These are phyloP conservation scores for Trichosurus vulpecula DNA, from an alignment of 2,797 vertebrate genomes.

Conservation along the genomic window DNA sequence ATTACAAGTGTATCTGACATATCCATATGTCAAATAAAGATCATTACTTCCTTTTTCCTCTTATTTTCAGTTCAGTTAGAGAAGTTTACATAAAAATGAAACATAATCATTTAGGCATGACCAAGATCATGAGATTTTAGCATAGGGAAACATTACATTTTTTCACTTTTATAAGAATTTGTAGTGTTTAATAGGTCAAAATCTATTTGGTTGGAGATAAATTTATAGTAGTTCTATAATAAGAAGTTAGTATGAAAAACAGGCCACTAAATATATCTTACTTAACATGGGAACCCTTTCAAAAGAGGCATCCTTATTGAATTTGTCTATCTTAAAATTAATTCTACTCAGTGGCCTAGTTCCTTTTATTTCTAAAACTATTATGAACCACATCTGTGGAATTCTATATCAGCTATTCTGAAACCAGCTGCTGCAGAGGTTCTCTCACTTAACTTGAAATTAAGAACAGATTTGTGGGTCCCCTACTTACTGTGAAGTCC, in stretches of 20 bases:
- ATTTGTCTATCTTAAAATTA: conserved; percentile 77
- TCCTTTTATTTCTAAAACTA: conserved; percentile 74
- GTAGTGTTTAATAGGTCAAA: conserved; percentile 43
- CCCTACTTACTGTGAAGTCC: conserved; percentile 83
- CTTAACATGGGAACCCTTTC: conserved; percentile 49
- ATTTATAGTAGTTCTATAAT: not conserved
- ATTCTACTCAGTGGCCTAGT: conserved; percentile 71
- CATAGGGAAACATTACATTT: not conserved
- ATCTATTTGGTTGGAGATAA: conserved; percentile 48
- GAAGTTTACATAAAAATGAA: conserved; percentile 58
- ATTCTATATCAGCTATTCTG: conserved; percentile 74
- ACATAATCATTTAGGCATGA: conserved; percentile 73
- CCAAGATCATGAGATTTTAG: conserved; percentile 66
- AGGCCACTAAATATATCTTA: conserved; percentile 32
- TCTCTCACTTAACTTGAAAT: conserved; percentile 81
- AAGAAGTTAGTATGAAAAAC: not conserved
- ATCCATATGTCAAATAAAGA: conserved; percentile 51
- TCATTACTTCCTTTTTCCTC: conserved; percentile 67
- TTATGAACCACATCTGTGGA: conserved; percentile 82
- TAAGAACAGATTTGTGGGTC: conserved; percentile 83
- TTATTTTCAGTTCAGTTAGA: conserved; percentile 75
- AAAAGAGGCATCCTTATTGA: conserved; percentile 67
- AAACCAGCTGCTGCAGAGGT: conserved; percentile 83
- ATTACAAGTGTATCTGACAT: rapidly evolving
- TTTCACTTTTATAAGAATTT: conserved; percentile 46